phyloP scores from a whole-genome alignment of 2,797 vertebrate species.

The Ceyx erithaca region DNA sequence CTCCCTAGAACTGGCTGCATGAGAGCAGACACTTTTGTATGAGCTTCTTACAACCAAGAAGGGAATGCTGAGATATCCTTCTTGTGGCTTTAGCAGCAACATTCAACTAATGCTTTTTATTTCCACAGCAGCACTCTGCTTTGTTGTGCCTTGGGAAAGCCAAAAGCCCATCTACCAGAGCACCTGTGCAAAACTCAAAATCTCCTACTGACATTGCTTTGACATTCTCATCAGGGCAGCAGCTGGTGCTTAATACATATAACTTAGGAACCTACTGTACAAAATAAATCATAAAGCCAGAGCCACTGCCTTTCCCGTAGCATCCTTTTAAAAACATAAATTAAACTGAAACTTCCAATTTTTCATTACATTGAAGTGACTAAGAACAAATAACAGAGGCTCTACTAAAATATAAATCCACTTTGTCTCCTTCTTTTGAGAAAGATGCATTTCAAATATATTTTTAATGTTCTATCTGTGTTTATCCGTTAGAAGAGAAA shows the following conservation, averaged over 20 bases:
- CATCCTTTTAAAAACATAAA: background rate
- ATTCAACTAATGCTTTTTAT: background rate
- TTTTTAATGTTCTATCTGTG: background rate
- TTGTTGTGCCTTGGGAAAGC: background rate
- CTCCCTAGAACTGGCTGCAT: background rate
- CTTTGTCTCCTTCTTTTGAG: background rate
- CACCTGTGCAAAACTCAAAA: background rate
- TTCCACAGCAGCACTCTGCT: background rate
- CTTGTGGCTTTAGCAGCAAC: background rate
- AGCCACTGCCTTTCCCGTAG: background rate
- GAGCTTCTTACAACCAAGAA: background rate
- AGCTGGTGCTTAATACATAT: background rate
- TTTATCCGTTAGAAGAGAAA: background rate
- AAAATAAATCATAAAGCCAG: background rate
- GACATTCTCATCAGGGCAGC: background rate
- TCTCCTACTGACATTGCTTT: background rate
- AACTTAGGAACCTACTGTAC: background rate
- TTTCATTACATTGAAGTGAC: background rate
- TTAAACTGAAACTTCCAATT: background rate
- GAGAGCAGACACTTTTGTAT: background rate
- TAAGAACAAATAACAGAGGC: background rate
- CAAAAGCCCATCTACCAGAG: background rate
- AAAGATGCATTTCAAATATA: background rate
- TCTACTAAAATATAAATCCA: background rate
- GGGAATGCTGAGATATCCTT: background rate